These are phyloP conservation scores for Rhinopomastus cyanomelas DNA, from an alignment of 2,113 vertebrate species.

Conservation along the genomic window DNA sequence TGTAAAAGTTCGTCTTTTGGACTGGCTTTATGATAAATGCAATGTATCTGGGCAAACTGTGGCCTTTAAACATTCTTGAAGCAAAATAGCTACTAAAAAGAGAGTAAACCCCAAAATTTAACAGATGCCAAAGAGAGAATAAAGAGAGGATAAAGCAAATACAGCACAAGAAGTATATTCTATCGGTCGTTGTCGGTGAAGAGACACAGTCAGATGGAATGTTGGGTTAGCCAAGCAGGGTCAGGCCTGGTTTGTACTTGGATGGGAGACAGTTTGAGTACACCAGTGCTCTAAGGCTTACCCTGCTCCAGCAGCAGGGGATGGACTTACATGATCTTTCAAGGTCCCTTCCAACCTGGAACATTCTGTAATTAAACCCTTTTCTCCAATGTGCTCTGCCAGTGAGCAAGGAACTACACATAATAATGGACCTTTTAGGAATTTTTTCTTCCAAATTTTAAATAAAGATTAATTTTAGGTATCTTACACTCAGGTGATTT, in stretches of 20 bases:
- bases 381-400: not conserved
- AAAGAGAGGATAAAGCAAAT: not conserved
- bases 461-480: not conserved
- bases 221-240: no score
- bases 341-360: no score
- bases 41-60: not conserved
- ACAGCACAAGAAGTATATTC: not conserved
- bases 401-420: not conserved
- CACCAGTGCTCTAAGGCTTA: no score
- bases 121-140: not conserved
- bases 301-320: no score
- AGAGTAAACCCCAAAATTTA: not conserved
- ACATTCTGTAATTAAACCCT: not conserved
- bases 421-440: not conserved
- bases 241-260: no score
- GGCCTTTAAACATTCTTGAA: not conserved
- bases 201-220: no score
- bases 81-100: not conserved
- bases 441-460: not conserved
- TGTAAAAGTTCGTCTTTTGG: not conserved
- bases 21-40: not conserved
- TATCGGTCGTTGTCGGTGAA: no score
- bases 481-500: not conserved
- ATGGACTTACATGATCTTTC: no score
- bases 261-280: no score